A percentile compares a stretch with the other conserved stretches of the same genome.
Conservation (phyloP, 2,888 invertebrate species). For the Heterodera filipjevi region DNA sequence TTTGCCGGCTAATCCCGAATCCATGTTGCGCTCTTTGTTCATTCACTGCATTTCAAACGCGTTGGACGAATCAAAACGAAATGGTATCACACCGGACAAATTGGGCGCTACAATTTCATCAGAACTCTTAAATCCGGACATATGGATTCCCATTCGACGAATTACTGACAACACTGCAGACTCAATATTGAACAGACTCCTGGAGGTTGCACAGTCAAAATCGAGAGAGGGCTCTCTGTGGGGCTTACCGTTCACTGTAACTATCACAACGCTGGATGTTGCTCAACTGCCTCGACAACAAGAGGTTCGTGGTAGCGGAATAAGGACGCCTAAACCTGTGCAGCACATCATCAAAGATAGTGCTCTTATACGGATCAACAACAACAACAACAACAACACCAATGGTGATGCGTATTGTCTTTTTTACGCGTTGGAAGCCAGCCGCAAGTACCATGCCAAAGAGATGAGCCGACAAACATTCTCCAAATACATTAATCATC, state of each 20-base stretch:
- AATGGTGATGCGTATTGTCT: background rate
- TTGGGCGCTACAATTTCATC: background rate
- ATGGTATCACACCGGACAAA: background rate
- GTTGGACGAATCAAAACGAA: background rate
- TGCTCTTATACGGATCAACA: background rate
- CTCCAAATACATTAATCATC: background rate
- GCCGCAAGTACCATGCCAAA: background rate
- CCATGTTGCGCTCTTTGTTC: background rate
- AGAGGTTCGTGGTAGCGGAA: background rate
- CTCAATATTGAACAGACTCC: background rate
- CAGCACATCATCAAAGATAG: background rate
- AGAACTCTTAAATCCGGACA: background rate
- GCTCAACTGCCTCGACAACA: background rate
- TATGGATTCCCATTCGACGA: constrained; percentile 16
- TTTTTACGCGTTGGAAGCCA: constrained; percentile 8
- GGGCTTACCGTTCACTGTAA: background rate
- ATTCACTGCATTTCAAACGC: background rate
- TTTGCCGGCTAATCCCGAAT: background rate
- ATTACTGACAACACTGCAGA: background rate
- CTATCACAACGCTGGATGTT: constrained; percentile 15
- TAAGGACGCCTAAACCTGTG: background rate
- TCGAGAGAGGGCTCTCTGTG: background rate
- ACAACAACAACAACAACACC: too few relatives aligned
- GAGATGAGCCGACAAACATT: background rate
- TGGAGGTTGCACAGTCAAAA: background rate